A percentile compares a stretch with the other conserved stretches of the same genome.
Evolutionary conservation across 30 jellyfish, hydroid and myxozoan genomes (phyloP).

Genomic region (Sanderia malayensis): DNA sequence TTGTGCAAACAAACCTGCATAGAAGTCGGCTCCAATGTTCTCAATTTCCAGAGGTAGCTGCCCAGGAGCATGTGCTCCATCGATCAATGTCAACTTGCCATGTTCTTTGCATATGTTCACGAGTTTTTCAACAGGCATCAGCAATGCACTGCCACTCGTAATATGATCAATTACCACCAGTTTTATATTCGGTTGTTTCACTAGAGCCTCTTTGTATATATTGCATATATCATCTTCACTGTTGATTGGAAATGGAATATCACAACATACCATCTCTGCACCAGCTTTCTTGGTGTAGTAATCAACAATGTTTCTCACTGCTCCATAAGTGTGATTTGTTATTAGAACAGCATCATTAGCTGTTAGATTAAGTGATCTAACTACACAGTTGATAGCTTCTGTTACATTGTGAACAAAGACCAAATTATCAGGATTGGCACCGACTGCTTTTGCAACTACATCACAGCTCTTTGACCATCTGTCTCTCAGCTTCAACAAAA

Average conservation of each 20-base stretch:
- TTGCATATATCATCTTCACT: slow-evolving; percentile 62
- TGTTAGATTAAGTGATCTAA: slow-evolving; percentile 18
- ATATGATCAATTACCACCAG: slow-evolving; percentile 93
- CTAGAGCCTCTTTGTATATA: slow-evolving; percentile 37
- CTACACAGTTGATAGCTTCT: slow-evolving; percentile 69
- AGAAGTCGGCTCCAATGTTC: slow-evolving; percentile 78
- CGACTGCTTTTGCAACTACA: slow-evolving; percentile 79
- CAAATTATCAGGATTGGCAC: slow-evolving; percentile 69
- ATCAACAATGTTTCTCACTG: slow-evolving; percentile 74
- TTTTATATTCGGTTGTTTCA: slow-evolving; percentile 48
- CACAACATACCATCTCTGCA: slow-evolving; percentile 49
- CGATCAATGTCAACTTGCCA: slow-evolving; percentile 71
- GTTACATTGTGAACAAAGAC: slow-evolving; percentile 85
- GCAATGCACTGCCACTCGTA: slow-evolving; percentile 81
- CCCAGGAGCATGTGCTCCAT: slow-evolving; percentile 99
- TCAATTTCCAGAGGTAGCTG: slow-evolving; percentile 77
- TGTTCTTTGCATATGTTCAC: slow-evolving; percentile 68
- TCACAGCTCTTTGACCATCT: slow-evolving; percentile 60
- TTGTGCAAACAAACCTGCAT: slow-evolving; percentile 82
- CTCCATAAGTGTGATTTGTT: slow-evolving; percentile 75
- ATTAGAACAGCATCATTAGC: slow-evolving; percentile 58
- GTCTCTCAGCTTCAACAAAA: slow-evolving; percentile 38
- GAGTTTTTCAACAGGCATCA: slow-evolving; percentile 75
- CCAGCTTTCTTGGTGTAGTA: slow-evolving; percentile 53
- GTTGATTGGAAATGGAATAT: slow-evolving; percentile 69